phyloP scores from a whole-genome alignment of 2,113 vertebrate species.

The Tragelaphus buxtoni region DNA sequence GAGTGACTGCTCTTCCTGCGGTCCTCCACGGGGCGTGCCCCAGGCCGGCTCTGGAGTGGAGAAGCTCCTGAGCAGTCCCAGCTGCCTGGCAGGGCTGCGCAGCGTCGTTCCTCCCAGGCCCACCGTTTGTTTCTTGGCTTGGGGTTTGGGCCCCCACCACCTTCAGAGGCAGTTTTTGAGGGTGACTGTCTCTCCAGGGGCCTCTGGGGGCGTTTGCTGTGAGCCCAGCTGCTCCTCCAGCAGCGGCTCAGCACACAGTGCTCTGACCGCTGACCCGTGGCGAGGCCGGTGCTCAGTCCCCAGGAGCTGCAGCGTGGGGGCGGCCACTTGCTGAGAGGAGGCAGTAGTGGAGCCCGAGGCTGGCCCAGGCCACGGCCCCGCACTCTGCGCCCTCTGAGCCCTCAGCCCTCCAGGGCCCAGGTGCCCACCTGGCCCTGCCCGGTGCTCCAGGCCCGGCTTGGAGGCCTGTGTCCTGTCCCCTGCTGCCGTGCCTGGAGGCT shows the following conservation, averaged over 20 bases:
- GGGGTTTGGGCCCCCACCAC: not conserved
- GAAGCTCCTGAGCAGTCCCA: not conserved
- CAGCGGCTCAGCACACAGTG: not conserved
- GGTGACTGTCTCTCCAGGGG: not conserved
- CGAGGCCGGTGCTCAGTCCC: not conserved
- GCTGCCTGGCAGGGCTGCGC: not conserved
- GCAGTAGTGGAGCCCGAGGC: not conserved
- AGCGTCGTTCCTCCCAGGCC: not conserved
- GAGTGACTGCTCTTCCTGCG: not conserved
- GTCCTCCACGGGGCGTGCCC: not conserved
- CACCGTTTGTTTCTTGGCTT: not conserved
- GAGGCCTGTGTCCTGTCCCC: not conserved
- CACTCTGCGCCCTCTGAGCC: not conserved
- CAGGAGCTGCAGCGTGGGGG: not conserved
- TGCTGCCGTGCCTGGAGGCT: not conserved
- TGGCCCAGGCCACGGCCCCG: no score
- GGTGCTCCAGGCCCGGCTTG: not conserved
- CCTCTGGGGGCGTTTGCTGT: not conserved
- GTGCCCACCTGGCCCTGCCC: not conserved
- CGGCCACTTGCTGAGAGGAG: no score
- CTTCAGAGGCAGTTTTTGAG: not conserved
- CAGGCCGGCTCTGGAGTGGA: not conserved
- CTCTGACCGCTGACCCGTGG: not conserved
- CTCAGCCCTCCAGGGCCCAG: not conserved
- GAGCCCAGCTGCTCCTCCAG: not conserved